Percentiles rank a stretch among this genome's conserved stretches.
Conservation (phyloP, 2,113 vertebrate genomes). For the Bettongia penicillata region DNA sequence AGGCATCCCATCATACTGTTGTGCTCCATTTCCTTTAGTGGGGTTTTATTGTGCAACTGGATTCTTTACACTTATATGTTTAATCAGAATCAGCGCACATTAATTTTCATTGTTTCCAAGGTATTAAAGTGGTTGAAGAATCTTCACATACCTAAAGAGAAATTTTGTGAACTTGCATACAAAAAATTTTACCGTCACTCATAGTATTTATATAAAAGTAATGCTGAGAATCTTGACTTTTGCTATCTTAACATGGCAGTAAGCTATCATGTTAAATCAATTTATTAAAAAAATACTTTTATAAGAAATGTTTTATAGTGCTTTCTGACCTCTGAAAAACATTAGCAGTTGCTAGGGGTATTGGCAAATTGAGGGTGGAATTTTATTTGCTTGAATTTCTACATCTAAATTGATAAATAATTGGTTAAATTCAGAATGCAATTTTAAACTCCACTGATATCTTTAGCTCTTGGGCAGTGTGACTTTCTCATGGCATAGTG, state of each 20-base stretch:
- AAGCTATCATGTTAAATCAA: slow-evolving; percentile 84
- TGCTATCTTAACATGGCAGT: slow-evolving; percentile 86
- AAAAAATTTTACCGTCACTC: slow-evolving; percentile 83
- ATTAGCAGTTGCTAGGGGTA: not conserved
- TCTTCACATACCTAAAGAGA: slow-evolving; percentile 76
- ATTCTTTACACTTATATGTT: slow-evolving; percentile 71
- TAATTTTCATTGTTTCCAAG: slow-evolving; percentile 73
- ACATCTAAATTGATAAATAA: not conserved
- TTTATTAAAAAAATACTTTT: slow-evolving; percentile 91
- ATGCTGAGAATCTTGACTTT: slow-evolving; percentile 86
- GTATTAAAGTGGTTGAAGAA: slow-evolving; percentile 76
- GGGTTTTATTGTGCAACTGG: slow-evolving; percentile 67
- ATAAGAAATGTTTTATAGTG: slow-evolving; percentile 77
- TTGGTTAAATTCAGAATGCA: not conserved
- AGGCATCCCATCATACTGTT: slow-evolving; percentile 59
- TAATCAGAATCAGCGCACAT: slow-evolving; percentile 60
- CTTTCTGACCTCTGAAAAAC: slow-evolving; percentile 56
- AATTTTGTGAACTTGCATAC: slow-evolving; percentile 83
- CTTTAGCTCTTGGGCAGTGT: not conserved
- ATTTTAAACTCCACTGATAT: not conserved
- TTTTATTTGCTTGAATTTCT: not conserved
- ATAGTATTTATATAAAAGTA: slow-evolving; percentile 85
- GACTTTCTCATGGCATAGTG: not conserved
- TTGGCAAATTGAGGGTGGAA: not conserved
- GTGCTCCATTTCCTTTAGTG: slow-evolving; percentile 65